Percentiles rank a stretch among this genome's conserved stretches.
Evolutionary conservation across 30 jellyfish, hydroid and myxozoan genomes (phyloP).

Genomic region (Aurelia aurita complex sp. Pacific): DNA sequence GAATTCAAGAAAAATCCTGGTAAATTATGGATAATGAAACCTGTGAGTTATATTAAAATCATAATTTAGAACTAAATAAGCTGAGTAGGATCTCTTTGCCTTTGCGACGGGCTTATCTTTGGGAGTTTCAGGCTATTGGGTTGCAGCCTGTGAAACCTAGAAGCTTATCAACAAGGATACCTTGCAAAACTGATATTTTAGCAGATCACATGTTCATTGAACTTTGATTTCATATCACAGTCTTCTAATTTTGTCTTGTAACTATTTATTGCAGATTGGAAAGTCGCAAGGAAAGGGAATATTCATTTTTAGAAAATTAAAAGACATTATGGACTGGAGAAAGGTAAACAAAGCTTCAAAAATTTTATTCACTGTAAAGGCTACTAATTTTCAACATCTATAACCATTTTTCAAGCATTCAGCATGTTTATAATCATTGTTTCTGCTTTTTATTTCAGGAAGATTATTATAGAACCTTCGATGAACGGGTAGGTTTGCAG

Average conservation of each 20-base stretch:
- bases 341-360: constrained; percentile 51
- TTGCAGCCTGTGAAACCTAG: too few relatives aligned
- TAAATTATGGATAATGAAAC: constrained; percentile 97
- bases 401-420: background rate
- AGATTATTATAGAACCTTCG: constrained; percentile 80
- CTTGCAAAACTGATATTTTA: too few relatives aligned
- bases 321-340: constrained; percentile 96
- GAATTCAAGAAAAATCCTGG: constrained; percentile 98
- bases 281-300: constrained; percentile 99
- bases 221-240: too few relatives aligned
- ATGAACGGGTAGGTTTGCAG: constrained; percentile 70
- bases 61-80: background rate
- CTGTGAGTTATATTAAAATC: constrained; percentile 42
- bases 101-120: too few relatives aligned
- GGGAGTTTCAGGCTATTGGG: too few relatives aligned
- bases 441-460: constrained; percentile 58
- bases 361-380: background rate
- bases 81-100: background rate
- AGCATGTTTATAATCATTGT: background rate
- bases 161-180: too few relatives aligned
- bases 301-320: constrained; percentile 82
- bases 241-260: too few relatives aligned
- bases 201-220: too few relatives aligned
- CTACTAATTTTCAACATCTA: background rate
- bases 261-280: constrained; percentile 70